Evolutionary conservation across 2,113 vertebrate species (phyloP).

Genomic region (Ellobius talpinus): DNA sequence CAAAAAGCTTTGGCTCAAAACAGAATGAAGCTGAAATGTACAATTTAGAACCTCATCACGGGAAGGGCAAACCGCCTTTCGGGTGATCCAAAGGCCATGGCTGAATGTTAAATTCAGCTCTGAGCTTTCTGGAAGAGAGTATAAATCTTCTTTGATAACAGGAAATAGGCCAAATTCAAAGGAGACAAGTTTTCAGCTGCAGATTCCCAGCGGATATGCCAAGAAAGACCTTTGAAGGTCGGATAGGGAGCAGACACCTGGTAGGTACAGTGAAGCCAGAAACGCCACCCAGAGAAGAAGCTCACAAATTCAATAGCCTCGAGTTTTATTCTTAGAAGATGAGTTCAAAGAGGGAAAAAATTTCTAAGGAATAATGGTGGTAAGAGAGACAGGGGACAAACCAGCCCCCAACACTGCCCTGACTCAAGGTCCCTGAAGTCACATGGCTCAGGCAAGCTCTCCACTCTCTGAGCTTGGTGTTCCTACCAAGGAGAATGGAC

Average conservation of each 20-base stretch:
- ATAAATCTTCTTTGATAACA: constrained; percentile 59
- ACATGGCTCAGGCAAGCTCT: accelerated
- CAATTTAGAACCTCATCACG: neutral
- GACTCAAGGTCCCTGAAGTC: too few relatives aligned
- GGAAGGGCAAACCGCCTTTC: constrained; percentile 39
- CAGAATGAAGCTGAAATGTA: constrained; percentile 43
- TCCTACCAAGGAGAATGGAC: neutral
- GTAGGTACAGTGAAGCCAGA: neutral
- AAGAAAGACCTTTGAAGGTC: neutral
- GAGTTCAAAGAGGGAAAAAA: neutral
- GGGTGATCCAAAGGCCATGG: neutral
- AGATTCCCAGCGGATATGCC: constrained; percentile 35
- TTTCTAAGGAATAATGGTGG: neutral
- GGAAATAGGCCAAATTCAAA: constrained; percentile 57
- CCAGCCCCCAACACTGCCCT: neutral
- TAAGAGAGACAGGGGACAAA: neutral
- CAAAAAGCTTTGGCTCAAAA: neutral
- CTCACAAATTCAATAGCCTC: neutral
- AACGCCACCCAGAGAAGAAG: neutral
- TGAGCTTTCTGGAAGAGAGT: constrained; percentile 45
- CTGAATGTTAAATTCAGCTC: constrained; percentile 55
- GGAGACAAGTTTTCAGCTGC: constrained; percentile 38
- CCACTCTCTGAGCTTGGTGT: neutral
- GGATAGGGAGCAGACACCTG: neutral
- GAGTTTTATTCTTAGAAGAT: constrained; percentile 43